Percentiles rank a stretch among this genome's conserved stretches.
Evolutionary conservation across 1,140 invertebrate species (phyloP).

Genomic region (Caenorhabditis briggsae): DNA sequence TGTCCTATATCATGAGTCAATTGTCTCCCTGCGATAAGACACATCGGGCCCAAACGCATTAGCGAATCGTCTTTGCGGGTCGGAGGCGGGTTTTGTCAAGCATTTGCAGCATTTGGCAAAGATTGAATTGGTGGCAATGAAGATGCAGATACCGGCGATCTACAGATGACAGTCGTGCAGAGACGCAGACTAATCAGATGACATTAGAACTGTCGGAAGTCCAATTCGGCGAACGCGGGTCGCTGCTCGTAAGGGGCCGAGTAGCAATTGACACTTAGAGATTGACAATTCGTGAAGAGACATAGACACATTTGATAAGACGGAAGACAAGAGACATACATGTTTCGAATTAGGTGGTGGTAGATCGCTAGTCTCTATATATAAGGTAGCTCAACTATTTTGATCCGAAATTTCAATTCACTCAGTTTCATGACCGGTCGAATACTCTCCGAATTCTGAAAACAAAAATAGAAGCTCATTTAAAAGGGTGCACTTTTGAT

Average conservation of each 20-base stretch:
- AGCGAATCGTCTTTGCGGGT: slow-evolving; percentile 14
- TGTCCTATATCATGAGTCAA: slow-evolving; percentile 45
- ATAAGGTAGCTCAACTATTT: slow-evolving; percentile 34
- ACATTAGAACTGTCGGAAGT: slow-evolving; percentile 41
- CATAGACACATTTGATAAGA: slow-evolving; percentile 28
- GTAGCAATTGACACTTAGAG: slow-evolving; percentile 41
- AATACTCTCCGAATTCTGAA: no score
- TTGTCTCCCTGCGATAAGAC: not conserved
- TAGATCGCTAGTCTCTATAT: slow-evolving; percentile 22
- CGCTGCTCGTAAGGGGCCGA: slow-evolving; percentile 34
- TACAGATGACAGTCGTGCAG: slow-evolving; percentile 3
- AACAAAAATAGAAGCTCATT: not conserved
- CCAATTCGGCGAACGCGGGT: slow-evolving; percentile 42
- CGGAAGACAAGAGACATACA: not conserved
- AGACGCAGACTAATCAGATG: slow-evolving; percentile 53
- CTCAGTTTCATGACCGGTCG: not conserved
- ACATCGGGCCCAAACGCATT: slow-evolving; percentile 44
- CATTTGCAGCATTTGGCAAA: slow-evolving; percentile 38
- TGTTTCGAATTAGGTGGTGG: slow-evolving; percentile 27
- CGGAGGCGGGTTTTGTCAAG: slow-evolving; percentile 16
- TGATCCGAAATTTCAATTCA: slow-evolving; percentile 27
- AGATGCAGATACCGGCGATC: slow-evolving; percentile 13
- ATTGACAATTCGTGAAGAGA: slow-evolving; percentile 46
- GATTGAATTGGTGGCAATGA: slow-evolving; percentile 28
- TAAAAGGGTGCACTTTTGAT: not conserved